Conservation (phyloP, 2,888 invertebrate species). For the Tachina fera region DNA sequence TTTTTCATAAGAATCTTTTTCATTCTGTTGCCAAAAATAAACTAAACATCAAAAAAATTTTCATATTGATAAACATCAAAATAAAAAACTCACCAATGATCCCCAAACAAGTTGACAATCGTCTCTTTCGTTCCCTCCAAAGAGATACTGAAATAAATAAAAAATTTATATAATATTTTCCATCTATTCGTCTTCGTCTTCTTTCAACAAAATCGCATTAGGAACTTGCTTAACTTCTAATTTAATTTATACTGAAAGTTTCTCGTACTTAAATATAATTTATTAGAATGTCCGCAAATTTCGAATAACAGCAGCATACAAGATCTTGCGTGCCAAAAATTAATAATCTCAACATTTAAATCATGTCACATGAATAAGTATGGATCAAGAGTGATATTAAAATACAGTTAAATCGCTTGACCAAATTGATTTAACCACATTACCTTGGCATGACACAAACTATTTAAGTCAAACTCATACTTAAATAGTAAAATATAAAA, state of each 20-base stretch:
- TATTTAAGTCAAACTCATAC: constrained; percentile 32
- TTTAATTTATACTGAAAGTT: not conserved
- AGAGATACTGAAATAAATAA: not conserved
- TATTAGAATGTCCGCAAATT: constrained; percentile 38
- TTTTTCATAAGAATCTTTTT: no score
- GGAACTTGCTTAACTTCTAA: not conserved
- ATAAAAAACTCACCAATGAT: no score
- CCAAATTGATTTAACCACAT: constrained; percentile 58
- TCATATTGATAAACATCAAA: no score
- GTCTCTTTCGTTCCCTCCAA: no score
- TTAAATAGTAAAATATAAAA: not conserved
- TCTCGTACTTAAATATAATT: constrained; percentile 16
- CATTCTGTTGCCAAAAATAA: no score
- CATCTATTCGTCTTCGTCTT: not conserved
- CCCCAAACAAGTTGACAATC: no score
- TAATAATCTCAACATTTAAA: constrained; percentile 38
- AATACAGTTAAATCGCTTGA: constrained; percentile 45
- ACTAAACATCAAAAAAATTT: no score
- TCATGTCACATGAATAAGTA: constrained; percentile 51
- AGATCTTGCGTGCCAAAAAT: constrained; percentile 47
- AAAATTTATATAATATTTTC: not conserved
- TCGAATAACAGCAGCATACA: constrained; percentile 56
- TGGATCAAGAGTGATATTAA: constrained; percentile 49
- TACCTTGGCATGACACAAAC: constrained; percentile 57
- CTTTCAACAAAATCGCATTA: constrained; percentile 1